Base-by-base conservation (phyloP, 2,888 invertebrate genomes). In the Chrysolina americana region DNA sequence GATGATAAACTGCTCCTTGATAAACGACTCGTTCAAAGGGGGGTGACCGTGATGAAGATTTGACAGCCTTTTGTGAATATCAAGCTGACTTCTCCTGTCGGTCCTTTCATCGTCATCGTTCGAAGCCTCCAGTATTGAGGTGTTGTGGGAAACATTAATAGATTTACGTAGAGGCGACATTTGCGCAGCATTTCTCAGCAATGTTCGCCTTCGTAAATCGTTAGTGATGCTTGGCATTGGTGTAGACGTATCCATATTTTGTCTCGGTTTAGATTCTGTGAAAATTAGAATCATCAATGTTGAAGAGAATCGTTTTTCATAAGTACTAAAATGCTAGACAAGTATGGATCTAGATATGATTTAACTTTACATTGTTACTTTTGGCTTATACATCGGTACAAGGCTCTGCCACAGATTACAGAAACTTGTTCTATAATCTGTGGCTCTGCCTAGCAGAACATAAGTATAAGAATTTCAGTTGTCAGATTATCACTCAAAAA, bases 1-100 rank as follows among this genome's bases (percentile, higher is more conserved):
- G 77, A 92, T 93, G 76, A 93, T 91, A 79, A 94, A 92, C 79
- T 94, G 94, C 80, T 94, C 93, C 85, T 91, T 92, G 70, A 92
- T 91, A 65, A 90, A 90, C 36, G 81, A 75, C 21, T 84, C 81
- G 64, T 80, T 81, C 15, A 81, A 66, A 11, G 77, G 59, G 11
- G 73, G 17, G 62, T 66, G 56, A 10, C 63, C 63, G 10, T 65
- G 65, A 9, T 76, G 75, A 53, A 79, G 64, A 36, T 65, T 72
- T 4, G 76, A 76, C 23, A 81, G 63, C 41, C 78, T 77, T 56
- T 71, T 80, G 73, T 80, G 77, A 9, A 79, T 72, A 50, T 80
- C 79, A n/a, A 77, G 70, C 9, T 80, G 74, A 48, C 69, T 79
- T 68, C 82, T 74, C 62, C 82, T 78, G 41, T 74, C 71, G 21